Evolutionary conservation across 2,797 vertebrate genomes (phyloP).

Genomic region (Gouania willdenowi): DNA sequence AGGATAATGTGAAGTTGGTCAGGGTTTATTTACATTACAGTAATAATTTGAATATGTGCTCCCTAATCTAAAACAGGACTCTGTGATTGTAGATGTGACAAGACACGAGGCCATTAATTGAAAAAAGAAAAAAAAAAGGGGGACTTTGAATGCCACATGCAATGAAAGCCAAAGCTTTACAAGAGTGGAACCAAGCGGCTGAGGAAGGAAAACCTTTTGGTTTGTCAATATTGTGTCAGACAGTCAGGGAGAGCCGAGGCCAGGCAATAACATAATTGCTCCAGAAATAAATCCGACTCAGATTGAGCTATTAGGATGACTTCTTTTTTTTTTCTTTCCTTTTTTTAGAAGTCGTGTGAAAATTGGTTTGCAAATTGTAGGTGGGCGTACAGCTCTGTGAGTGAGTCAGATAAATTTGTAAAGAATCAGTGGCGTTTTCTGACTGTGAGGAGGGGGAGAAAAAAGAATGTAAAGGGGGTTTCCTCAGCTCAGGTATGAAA

Average conservation of each 20-base stretch:
- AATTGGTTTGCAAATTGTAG: neutral
- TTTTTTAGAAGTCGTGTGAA: neutral
- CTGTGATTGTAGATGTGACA: neutral
- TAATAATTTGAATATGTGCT: too few species aligned
- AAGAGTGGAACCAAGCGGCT: neutral
- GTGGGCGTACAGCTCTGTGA: neutral
- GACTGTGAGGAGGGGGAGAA: neutral
- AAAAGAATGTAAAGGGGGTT: too few species aligned
- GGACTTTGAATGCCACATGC: neutral
- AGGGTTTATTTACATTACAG: too few species aligned
- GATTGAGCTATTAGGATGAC: neutral
- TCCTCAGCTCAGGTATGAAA: too few species aligned
- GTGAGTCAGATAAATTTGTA: neutral
- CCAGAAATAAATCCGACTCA: neutral
- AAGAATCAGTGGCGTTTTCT: neutral
- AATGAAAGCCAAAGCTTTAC: neutral
- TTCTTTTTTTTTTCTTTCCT: neutral
- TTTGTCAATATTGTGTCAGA: constrained; percentile 8
- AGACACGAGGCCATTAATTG: too few species aligned
- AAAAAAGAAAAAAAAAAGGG: too few species aligned
- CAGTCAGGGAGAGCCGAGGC: neutral
- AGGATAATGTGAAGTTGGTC: too few species aligned
- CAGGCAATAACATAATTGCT: neutral
- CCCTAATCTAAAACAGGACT: neutral
- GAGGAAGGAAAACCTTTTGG: neutral